Evolutionary conservation across 53 echinoderm and acorn worm species (phyloP), one percentile per base, ranked within the genome.

Genomic region (Zoroaster sp.): DNA sequence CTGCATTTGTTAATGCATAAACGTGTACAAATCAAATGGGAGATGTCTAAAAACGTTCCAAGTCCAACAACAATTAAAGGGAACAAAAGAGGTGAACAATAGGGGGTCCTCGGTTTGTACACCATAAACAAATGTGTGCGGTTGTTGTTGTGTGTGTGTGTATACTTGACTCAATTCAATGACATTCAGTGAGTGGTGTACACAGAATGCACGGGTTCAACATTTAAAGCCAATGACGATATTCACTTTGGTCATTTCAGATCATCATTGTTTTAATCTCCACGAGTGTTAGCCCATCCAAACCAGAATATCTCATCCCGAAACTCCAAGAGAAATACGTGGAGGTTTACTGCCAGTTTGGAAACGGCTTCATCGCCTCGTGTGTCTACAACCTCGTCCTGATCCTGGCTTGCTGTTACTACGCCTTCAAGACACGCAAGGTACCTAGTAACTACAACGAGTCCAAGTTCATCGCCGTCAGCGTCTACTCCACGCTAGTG

Each of bases 361-460:
- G 76, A 6, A 40, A 54, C 66, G 76, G 88, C 15, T 88, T 88
- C 44, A 30, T 75, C 9, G 76, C 76, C 38, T 75, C 88, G 40
- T 59, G 75, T 43, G 46, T 76, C 11, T 88, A 75, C 88, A 88
- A 88, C 66, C 81, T 81, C 55, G 14, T 90, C 40, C 14, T 90
- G 18, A 53, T 90, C 38, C 32, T 90, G 25, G 39, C 55, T 6
- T 90, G 91, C 52, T 91, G 91, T 35, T 91, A 71, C 80, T 89
- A 80, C 72, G 89, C 89, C 18, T 80, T 89, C 54, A 67, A 80
- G 72, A 45, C 89, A 23, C 80, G 89, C 5, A 89, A 71, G 59
- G 89, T 89, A 9, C 89, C 89, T 21, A 80, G 80, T 36, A 89
- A 89, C 80, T 89, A 89, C 80, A 89, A 89, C 33, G 89, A 89